A percentile compares a stretch with the other conserved stretches of the same genome.
These are phyloP conservation scores for Gambusia holbrooki DNA, from an alignment of 2,113 vertebrate species.

Conservation along the genomic window DNA sequence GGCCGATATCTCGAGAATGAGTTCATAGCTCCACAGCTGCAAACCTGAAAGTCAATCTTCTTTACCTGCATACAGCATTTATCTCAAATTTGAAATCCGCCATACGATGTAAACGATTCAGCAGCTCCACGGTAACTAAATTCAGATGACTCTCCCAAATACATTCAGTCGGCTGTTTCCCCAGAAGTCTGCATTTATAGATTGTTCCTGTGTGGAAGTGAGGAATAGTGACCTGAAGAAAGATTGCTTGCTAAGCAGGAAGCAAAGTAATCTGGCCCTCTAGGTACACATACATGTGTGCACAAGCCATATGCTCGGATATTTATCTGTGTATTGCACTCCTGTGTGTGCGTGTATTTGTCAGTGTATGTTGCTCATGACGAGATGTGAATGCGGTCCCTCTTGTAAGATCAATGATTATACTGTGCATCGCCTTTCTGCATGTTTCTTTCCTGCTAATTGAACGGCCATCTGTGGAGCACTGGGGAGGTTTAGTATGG, in stretches of 20 bases:
- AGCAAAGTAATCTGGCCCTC: constrained; percentile 57
- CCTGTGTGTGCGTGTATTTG: constrained; percentile 6
- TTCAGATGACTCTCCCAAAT: constrained; percentile 50
- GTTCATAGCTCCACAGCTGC: constrained; percentile 20
- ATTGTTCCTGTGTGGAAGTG: constrained; percentile 53
- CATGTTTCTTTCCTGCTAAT: constrained; percentile 69
- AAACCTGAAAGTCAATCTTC: constrained; percentile 5
- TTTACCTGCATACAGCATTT: constrained; percentile 17
- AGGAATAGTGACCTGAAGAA: constrained; percentile 59
- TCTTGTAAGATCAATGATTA: constrained; percentile 65
- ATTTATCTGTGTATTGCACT: constrained; percentile 10
- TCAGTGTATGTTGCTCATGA: constrained; percentile 7
- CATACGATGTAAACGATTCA: constrained; percentile 24
- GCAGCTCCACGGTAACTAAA: constrained; percentile 39
- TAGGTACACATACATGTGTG: constrained; percentile 8
- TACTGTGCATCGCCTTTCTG: constrained; percentile 68
- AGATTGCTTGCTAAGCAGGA: constrained; percentile 71
- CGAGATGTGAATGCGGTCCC: constrained; percentile 36
- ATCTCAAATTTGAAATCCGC: constrained; percentile 25
- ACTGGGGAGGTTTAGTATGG: constrained; percentile 72
- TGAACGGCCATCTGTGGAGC: constrained; percentile 74
- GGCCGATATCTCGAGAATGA: constrained; percentile 17
- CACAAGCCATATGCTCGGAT: constrained; percentile 6
- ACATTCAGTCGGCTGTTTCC: constrained; percentile 34
- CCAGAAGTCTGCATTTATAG: constrained; percentile 49